phyloP scores from a whole-genome alignment of 2,888 invertebrate species.

The Notocelia uddmanniana region DNA sequence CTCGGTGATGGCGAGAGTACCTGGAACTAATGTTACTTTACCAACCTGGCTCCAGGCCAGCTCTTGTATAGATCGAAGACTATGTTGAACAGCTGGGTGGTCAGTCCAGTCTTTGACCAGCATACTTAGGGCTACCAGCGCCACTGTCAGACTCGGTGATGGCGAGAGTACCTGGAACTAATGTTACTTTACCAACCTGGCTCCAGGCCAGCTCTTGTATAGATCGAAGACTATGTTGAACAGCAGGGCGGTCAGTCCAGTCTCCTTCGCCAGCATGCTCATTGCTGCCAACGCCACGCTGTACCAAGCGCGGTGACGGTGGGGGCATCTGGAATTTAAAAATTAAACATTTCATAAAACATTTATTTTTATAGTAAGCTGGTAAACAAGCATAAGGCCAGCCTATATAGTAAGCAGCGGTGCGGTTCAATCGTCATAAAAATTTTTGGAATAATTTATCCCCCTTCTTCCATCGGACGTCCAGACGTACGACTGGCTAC shows the following conservation, averaged over 20 bases:
- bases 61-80: slow-evolving; percentile 91
- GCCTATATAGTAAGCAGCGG: too few species aligned
- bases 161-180: slow-evolving; percentile 67
- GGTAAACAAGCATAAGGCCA: too few species aligned
- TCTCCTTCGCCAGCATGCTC: slow-evolving; percentile 95
- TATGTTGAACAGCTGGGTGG: slow-evolving; percentile 89
- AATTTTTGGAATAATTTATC: too few species aligned
- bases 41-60: slow-evolving; percentile 88
- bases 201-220: slow-evolving; percentile 89
- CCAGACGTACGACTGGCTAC: too few species aligned
- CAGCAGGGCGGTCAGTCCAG: slow-evolving; percentile 90
- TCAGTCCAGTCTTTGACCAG: slow-evolving; percentile 95
- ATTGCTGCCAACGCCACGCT: slow-evolving; percentile 90
- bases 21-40: slow-evolving; percentile 55
- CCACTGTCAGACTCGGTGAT: slow-evolving; percentile 87
- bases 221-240: slow-evolving; percentile 93
- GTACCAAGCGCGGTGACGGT: slow-evolving; percentile 85
- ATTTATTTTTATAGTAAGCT: too few species aligned
- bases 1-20: slow-evolving; percentile 70
- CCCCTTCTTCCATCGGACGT: too few species aligned
- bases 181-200: slow-evolving; percentile 75
- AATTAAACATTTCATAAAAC: background rate
- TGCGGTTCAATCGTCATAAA: too few species aligned
- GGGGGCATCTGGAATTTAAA: slow-evolving; percentile 63
- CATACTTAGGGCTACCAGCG: slow-evolving; percentile 91